Base-by-base conservation (phyloP, 1,140 invertebrate genomes). In the Drosophila azteca region DNA sequence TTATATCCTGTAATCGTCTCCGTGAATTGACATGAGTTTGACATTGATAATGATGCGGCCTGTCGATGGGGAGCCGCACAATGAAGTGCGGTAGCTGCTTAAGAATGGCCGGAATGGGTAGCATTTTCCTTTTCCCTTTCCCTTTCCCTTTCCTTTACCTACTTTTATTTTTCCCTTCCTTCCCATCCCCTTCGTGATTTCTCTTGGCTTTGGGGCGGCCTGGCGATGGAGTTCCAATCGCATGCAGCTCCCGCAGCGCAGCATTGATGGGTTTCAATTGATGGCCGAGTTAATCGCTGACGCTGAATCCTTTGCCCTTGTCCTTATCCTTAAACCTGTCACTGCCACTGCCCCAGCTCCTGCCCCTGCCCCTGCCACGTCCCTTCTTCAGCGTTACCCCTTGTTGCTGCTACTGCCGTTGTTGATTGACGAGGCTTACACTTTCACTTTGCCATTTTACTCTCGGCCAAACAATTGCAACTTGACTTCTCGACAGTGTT, bases 11-110 rank as follows among this genome's bases (percentile, higher is more conserved):
- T 85, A 87, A 85, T 85, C 77, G 79, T 64, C 73, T 81, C 61
- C 77, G 59, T 81, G 83, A 79, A 87, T 87, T 87, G 82, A 88
- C 83, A 87, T 82, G 74, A 85, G 82, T 88, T 82, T 82, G 82
- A 87, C 82, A 87, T 88, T 78, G 82, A 82, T 88, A 87, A 88
- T 81, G 78, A 22, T 29, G 60, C 26, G 22, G 41, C 15, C 13
- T 58, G n/a, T 29, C 29, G 13, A 13, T 24, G 35, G 39, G 11
- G 1, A 13, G 9, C 3, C 35, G 4, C 35, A 39, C 35, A 39
- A 39, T 11, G 11, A 39, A 39, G 35, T 35, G 31, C 9, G 31
- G 31, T 11, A 35, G 31, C 31, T 35, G 31, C 31, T 35, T 9
- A 0, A 9, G 31, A 39, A 13, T 39, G 9, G 35, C 11, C 35